Evolutionary conservation across 1,140 invertebrate genomes (phyloP), one percentile per base, ranked within the genome.

Genomic region (Wasmannia auropunctata): DNA sequence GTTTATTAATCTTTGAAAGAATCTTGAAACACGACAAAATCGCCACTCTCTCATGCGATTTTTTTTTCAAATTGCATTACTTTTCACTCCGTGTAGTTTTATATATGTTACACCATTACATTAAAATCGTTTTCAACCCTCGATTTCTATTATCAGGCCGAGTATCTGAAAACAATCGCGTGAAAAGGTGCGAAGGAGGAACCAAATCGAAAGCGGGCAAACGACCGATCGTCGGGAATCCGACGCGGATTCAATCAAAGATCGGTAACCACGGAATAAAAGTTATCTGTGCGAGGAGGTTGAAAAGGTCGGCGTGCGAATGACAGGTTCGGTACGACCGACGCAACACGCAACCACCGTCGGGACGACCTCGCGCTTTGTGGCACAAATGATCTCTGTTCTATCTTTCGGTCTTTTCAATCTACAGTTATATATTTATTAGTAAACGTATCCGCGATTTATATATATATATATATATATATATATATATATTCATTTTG

Each of bases 311-410:
- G 86, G 90, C 92, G 93, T 93, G 93, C 86, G 93, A 94, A 94
- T 92, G 93, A 94, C 92, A 92, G 89, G 87, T 86, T 93, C 92
- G 87, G 92, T 91, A 90, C 87, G 88, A 90, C 84, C 89, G 92
- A 80, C 87, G 93, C 94, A 67, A 67, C 63, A 94, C 93, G 94
- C 94, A 94, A 95, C 86, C 93, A 81, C 76, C 86, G 90, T 86
- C 86, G 88, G 88, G 90, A 91, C 92, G 92, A 94, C 91, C 92
- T 93, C 93, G 93, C 93, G 86, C 93, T 93, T 92, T 92, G 86
- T 94, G 93, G 94, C 94, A 94, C 94, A 95, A 94, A 95, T 93
- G 92, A 94, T 90, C 92, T 34, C 19, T 56, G 46, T 60, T 62
- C 81, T 37, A 46, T 25, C 62, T 74, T 19, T 58, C n/a, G n/a